Evolutionary conservation across 2,888 invertebrate species (phyloP).

Genomic region (Volucella inanis): DNA sequence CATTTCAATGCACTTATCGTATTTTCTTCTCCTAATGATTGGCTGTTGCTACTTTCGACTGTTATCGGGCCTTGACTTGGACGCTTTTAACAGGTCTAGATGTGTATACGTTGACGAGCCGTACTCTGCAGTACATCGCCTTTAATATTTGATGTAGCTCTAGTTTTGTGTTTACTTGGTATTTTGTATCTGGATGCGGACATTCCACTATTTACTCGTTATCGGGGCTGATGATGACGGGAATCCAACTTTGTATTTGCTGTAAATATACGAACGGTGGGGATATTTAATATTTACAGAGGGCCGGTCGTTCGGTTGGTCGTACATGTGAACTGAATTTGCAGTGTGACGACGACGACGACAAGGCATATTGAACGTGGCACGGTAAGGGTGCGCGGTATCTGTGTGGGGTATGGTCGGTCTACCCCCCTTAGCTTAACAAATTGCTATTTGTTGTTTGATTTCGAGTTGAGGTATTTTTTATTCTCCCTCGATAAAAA

Average conservation of each 20-base stretch:
- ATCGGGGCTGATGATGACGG: conserved; percentile 52
- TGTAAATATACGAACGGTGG: conserved; percentile 56
- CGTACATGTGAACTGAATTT: conserved; percentile 69
- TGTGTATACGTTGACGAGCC: neutral
- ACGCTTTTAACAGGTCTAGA: conserved; percentile 21
- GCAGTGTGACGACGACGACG: conserved; percentile 23
- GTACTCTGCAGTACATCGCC: conserved; percentile 35
- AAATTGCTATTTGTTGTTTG: conserved; percentile 71
- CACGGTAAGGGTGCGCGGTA: neutral
- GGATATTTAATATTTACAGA: conserved; percentile 71
- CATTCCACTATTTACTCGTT: conserved; percentile 72
- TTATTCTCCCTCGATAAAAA: conserved; percentile 53
- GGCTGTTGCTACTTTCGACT: conserved; percentile 14
- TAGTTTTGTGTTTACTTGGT: conserved; percentile 2
- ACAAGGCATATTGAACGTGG: neutral
- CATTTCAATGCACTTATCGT: conserved; percentile 31
- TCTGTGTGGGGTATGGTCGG: neutral
- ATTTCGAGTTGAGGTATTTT: conserved; percentile 46
- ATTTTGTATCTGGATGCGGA: conserved; percentile 40
- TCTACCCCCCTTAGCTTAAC: conserved; percentile 23
- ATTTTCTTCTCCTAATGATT: conserved; percentile 47
- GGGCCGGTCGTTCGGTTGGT: conserved; percentile 18
- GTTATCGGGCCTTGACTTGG: conserved; percentile 58
- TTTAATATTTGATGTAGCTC: conserved; percentile 66
- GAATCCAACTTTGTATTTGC: conserved; percentile 55